These are phyloP conservation scores for Eretmocerus hayati DNA, from an alignment of 2,888 invertebrate genomes.

Conservation along the genomic window DNA sequence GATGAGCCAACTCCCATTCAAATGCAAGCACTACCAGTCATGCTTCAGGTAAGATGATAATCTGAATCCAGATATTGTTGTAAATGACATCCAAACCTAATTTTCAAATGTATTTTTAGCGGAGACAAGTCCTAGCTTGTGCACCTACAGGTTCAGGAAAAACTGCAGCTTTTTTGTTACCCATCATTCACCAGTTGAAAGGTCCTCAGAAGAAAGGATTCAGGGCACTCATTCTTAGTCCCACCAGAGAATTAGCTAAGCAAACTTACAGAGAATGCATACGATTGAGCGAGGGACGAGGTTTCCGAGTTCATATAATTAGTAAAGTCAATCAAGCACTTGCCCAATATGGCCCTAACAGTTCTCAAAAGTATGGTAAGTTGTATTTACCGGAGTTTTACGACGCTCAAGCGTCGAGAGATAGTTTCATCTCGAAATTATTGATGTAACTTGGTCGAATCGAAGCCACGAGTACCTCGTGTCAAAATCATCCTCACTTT, in stretches of 20 bases:
- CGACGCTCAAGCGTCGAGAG: too few species aligned
- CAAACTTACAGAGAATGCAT: conserved; percentile 81
- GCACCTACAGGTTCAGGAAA: conserved; percentile 98
- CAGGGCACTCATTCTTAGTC: conserved; percentile 81
- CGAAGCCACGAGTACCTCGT: too few species aligned
- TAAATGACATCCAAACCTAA: not conserved
- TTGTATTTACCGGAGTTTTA: too few species aligned
- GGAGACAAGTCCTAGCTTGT: conserved; percentile 80
- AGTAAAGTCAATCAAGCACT: conserved; percentile 70
- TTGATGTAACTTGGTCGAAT: too few species aligned
- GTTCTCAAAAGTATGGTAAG: conserved; percentile 70
- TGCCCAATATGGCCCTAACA: conserved; percentile 65
- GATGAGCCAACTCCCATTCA: conserved; percentile 80
- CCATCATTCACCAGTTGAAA: conserved; percentile 71
- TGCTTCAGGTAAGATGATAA: conserved; percentile 60
- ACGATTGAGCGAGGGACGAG: conserved; percentile 66
- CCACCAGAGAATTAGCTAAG: conserved; percentile 88
- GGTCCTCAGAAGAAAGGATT: conserved; percentile 68
- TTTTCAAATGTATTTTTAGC: conserved; percentile 43
- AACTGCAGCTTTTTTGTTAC: conserved; percentile 89
- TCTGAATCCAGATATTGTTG: too few species aligned
- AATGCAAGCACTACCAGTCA: conserved; percentile 85
- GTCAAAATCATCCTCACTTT: too few species aligned
- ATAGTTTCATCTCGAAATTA: too few species aligned
- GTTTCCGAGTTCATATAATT: conserved; percentile 69